A percentile compares a stretch with the other conserved stretches of the same genome.
phyloP scores from a whole-genome alignment of 1,140 invertebrate genomes.

The Paraescarpia echinospica region DNA sequence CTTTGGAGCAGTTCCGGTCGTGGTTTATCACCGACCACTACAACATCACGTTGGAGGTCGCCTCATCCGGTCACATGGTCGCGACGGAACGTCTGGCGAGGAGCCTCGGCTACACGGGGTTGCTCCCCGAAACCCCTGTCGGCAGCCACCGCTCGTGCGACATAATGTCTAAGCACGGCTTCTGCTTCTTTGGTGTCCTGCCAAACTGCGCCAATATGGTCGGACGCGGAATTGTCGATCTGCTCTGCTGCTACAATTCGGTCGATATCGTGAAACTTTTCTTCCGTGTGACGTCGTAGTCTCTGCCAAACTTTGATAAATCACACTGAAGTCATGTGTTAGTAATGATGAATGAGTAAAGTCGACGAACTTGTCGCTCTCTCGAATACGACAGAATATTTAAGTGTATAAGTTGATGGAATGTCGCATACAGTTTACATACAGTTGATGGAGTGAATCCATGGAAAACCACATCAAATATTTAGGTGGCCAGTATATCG shows the following conservation, averaged over 20 bases:
- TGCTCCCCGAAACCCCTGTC: background rate
- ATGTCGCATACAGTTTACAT: too few species aligned
- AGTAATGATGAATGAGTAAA: too few species aligned
- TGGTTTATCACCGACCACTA: constrained; percentile 18
- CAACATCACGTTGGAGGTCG: constrained; percentile 12
- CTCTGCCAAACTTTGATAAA: background rate
- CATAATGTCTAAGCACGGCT: background rate
- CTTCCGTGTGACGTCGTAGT: background rate
- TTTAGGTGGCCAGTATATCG: too few species aligned
- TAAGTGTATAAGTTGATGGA: too few species aligned
- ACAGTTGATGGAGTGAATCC: too few species aligned
- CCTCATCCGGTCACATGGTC: background rate
- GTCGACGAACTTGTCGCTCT: too few species aligned
- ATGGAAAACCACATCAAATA: too few species aligned
- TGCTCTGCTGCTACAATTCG: background rate
- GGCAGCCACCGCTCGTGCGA: background rate
- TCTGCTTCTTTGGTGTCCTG: background rate
- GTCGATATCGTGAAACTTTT: background rate
- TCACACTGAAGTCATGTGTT: too few species aligned
- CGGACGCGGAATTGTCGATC: background rate
- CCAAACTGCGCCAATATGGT: background rate
- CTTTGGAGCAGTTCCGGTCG: constrained; percentile 10
- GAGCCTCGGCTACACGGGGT: background rate
- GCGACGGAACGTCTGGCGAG: background rate
- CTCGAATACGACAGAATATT: too few species aligned